Evolutionary conservation across 2,797 vertebrate genomes (phyloP).

Genomic region (Urocyon cinereoargenteus): DNA sequence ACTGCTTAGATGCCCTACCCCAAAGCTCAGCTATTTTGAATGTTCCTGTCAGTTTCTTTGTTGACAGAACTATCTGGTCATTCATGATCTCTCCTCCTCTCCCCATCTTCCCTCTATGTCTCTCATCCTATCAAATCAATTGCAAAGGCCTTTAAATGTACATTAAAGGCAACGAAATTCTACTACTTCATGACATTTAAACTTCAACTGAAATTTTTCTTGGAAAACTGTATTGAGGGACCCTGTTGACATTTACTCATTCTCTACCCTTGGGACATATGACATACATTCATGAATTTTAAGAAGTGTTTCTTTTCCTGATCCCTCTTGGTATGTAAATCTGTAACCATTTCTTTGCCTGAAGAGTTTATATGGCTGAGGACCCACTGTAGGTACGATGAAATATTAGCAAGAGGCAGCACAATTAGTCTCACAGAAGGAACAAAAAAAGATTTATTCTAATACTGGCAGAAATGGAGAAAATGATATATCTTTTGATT

Average conservation of each 20-base stretch:
- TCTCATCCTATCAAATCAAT: neutral
- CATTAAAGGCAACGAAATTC: neutral
- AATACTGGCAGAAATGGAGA: neutral
- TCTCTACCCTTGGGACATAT: neutral
- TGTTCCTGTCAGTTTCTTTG: neutral
- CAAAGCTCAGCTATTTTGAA: neutral
- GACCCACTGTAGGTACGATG: neutral
- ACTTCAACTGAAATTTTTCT: neutral
- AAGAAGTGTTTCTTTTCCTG: constrained; percentile 18
- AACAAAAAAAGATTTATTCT: neutral
- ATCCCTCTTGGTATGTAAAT: neutral
- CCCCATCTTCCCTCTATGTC: neutral
- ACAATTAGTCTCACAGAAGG: constrained; percentile 49
- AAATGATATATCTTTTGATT: neutral
- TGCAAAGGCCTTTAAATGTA: neutral
- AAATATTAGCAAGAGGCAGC: constrained; percentile 35
- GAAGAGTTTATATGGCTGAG: neutral
- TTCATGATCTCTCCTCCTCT: neutral
- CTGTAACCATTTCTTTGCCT: neutral
- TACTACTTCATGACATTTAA: neutral
- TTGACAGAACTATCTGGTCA: neutral
- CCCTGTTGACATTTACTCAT: neutral
- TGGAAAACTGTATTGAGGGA: neutral
- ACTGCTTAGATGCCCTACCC: neutral
- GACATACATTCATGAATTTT: constrained; percentile 31